Evolutionary conservation across 2,888 invertebrate species (phyloP).

Genomic region (Helobdella robusta): DNA sequence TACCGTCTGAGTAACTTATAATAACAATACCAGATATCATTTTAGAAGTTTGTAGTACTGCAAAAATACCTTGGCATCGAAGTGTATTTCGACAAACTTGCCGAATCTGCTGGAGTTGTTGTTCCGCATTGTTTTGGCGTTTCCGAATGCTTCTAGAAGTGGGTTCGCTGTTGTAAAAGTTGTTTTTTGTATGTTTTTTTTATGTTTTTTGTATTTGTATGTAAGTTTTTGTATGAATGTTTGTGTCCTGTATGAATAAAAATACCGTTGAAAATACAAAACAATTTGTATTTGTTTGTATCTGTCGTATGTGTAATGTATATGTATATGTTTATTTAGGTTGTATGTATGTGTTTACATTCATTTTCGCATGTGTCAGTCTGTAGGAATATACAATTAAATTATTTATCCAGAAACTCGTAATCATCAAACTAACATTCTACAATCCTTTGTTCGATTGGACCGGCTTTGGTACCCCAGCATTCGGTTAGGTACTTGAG

Average conservation of each 20-base stretch:
- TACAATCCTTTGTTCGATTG: constrained; percentile 86
- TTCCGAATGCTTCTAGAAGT: constrained; percentile 80
- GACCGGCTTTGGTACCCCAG: constrained; percentile 77
- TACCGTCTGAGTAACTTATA: too few species aligned
- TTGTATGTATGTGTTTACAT: too few species aligned
- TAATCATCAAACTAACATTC: constrained; percentile 62
- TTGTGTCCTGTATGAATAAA: too few species aligned
- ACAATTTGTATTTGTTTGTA: too few species aligned
- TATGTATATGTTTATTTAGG: too few species aligned
- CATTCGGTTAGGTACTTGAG: constrained; percentile 83
- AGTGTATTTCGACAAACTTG: constrained; percentile 97
- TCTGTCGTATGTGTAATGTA: too few species aligned
- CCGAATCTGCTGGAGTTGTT: constrained; percentile 97
- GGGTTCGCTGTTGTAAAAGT: constrained; percentile 65
- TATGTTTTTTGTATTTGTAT: too few species aligned
- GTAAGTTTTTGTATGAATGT: too few species aligned
- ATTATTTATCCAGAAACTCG: neutral
- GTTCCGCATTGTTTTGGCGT: constrained; percentile 93
- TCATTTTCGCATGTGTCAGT: too few species aligned
- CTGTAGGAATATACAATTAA: neutral
- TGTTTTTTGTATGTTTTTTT: neutral
- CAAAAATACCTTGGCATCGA: constrained; percentile 64
- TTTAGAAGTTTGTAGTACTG: too few species aligned
- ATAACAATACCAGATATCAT: too few species aligned
- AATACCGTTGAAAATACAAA: too few species aligned